Evolutionary conservation across 2,797 vertebrate genomes (phyloP), one percentile per base, ranked within the genome.

Genomic region (Hyperoplus immaculatus): DNA sequence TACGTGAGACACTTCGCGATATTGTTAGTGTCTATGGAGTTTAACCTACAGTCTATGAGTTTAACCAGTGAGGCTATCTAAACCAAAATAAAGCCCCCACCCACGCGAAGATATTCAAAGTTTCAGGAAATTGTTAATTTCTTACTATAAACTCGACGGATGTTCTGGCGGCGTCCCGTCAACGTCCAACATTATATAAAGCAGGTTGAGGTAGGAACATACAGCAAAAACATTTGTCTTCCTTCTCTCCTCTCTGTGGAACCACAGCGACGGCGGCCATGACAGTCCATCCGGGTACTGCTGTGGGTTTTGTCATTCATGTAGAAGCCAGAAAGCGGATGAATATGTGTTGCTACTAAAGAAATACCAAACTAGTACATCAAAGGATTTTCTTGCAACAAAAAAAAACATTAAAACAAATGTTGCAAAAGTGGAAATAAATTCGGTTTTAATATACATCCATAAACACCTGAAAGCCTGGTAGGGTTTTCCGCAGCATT

Each of bases 271-370:
- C 91, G 96, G 97, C 97, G 95, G 98, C 97, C 98, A 99, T 99
- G 96, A 97, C 96, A 95, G 90, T 96, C 95, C 97, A 99, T 99
- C 98, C 97, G 97, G 98, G 97, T 89, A 95, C 82, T 83, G 66
- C 56, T 80, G 86, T 75, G 89, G 71, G 86, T 77, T 80, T 88
- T 88, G 88, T 88, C 87, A 80, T 86, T 91, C 85, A 77, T 82
- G 83, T 72, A 84, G 69, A 77, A 92, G n/a, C n/a, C n/a, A n/a
- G n/a, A n/a, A n/a, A n/a, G 95, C 95, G 94, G 92, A 95, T 91
- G 94, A 91, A 94, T 94, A 94, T 89, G 88, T 86, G 84, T 89
- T 88, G 84, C 89, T 84, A 88, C 86, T 80, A 29, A 29, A 29
- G 75, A 81, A 78, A 84, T 14, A 72, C 73, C 18, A 75, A 90